Evolutionary conservation across 2,888 invertebrate species (phyloP).

Genomic region (Tetanocera ferruginea): DNA sequence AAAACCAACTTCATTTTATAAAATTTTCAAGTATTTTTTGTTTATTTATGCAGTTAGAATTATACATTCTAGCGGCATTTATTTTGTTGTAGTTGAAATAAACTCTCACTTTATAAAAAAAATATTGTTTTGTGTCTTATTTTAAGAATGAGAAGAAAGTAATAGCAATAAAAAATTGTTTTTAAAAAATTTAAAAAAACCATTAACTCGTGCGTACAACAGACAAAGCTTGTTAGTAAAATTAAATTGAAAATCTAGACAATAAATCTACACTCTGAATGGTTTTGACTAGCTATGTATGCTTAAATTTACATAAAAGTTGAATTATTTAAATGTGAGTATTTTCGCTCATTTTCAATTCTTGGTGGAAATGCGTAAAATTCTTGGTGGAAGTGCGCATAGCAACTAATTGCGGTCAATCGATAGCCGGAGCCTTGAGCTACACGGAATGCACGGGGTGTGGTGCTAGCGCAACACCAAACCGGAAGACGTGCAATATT

Average conservation of each 20-base stretch:
- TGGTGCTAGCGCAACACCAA: neutral
- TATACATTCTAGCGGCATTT: neutral
- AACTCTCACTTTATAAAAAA: neutral
- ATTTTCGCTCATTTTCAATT: neutral
- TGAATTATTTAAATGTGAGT: neutral
- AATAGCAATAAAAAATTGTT: neutral
- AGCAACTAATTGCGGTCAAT: slow-evolving; percentile 9
- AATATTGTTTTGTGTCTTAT: neutral
- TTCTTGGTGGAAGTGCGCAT: neutral
- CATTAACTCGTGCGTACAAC: neutral
- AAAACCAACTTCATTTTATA: neutral
- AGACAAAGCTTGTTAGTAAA: neutral
- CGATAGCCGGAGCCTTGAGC: neutral
- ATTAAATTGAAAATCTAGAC: neutral
- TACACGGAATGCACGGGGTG: neutral
- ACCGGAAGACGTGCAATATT: neutral
- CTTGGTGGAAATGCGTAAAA: neutral
- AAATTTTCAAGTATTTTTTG: neutral
- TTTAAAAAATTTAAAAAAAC: neutral
- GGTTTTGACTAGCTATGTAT: neutral
- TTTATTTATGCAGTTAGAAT: neutral
- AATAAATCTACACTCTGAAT: neutral
- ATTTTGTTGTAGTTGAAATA: neutral
- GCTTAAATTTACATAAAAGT: slow-evolving; percentile 3
- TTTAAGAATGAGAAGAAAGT: neutral